Conservation (phyloP, 2,888 invertebrate genomes). For the Quadroppia sp. region DNA sequence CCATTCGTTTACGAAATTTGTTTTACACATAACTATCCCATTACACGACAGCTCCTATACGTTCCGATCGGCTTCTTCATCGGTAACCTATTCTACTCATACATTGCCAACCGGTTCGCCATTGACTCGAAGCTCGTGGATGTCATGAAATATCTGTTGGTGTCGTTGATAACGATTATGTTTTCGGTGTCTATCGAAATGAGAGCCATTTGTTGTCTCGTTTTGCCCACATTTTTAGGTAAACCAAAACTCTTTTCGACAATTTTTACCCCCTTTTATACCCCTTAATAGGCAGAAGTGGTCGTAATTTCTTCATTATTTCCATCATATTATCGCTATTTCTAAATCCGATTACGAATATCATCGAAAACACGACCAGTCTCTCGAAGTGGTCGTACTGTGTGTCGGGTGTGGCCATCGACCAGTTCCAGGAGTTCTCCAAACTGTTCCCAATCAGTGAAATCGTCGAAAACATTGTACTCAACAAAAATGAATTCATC, state of each 20-base stretch:
- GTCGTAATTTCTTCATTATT: conserved; percentile 1
- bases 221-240: conserved; percentile 31
- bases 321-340: neutral
- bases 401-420: neutral
- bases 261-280: too few species aligned
- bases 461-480: too few species aligned
- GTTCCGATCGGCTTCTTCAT: neutral
- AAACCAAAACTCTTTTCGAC: neutral
- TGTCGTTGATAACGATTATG: neutral
- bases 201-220: conserved; percentile 26
- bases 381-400: neutral
- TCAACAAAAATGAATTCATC: too few species aligned
- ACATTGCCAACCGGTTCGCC: conserved; percentile 2
- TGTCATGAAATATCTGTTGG: neutral
- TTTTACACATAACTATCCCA: neutral
- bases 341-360: neutral
- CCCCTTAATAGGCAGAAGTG: conserved; percentile 21
- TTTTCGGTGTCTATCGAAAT: conserved; percentile 19
- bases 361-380: neutral
- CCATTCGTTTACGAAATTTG: neutral
- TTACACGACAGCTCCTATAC: neutral
- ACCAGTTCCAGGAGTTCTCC: neutral
- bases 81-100: neutral
- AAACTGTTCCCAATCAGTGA: neutral
- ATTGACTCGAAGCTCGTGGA: neutral